phyloP scores from a whole-genome alignment of 2,888 invertebrate species.

The Penaeus monodon region DNA sequence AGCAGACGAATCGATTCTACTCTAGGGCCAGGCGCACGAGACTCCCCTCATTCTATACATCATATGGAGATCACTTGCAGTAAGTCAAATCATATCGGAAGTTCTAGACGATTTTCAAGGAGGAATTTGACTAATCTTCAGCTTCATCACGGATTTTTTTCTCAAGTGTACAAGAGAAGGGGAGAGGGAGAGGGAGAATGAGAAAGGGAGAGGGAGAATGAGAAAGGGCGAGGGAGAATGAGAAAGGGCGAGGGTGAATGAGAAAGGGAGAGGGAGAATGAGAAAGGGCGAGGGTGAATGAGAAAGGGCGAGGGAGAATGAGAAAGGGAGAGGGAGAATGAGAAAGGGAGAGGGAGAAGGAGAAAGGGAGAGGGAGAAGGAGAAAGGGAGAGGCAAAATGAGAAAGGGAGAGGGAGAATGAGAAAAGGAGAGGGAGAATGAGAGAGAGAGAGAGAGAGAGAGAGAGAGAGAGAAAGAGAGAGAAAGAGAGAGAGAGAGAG shows the following conservation, averaged over 20 bases:
- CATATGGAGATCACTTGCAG: no score
- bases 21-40: no score
- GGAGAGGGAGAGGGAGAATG: background rate
- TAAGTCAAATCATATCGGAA: no score
- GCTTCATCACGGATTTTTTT: no score
- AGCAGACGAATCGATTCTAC: no score
- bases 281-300: background rate
- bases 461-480: conserved; percentile 3
- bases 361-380: background rate
- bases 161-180: conserved; percentile 7
- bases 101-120: no score
- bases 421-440: background rate
- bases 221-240: background rate
- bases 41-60: no score
- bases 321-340: background rate
- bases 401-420: background rate
- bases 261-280: conserved; percentile 11
- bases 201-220: background rate
- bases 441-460: no score
- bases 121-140: no score
- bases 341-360: background rate
- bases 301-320: background rate
- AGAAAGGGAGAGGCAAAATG: background rate
- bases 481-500: background rate
- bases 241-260: background rate